Conservation (phyloP, 2,113 vertebrate species). For the Mobula hypostoma region DNA sequence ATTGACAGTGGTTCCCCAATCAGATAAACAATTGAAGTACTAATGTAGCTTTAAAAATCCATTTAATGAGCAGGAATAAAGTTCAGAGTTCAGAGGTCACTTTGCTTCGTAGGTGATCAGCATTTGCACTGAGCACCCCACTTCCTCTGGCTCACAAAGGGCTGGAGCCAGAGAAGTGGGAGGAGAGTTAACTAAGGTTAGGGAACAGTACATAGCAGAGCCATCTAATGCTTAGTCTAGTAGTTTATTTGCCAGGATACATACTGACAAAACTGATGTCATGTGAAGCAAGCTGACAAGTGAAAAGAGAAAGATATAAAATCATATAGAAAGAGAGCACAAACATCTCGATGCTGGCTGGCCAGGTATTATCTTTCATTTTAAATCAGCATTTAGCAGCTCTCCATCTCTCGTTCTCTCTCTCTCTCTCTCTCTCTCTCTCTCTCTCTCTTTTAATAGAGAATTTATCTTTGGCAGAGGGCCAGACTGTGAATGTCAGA, state of each 20-base stretch:
- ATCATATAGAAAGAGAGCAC: background rate
- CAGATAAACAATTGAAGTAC: background rate
- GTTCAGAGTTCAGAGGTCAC: background rate
- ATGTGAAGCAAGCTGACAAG: constrained; percentile 16
- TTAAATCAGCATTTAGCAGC: constrained; percentile 21
- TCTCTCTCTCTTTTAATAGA: constrained; percentile 9
- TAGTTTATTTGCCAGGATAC: background rate
- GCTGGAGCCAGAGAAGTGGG: background rate
- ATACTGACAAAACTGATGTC: constrained; percentile 22
- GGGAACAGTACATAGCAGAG: constrained; percentile 10
- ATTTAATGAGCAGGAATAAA: background rate
- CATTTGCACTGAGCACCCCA: background rate
- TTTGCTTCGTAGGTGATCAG: background rate
- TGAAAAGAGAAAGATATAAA: background rate
- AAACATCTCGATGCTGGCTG: background rate
- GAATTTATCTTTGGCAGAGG: constrained; percentile 16
- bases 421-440: constrained; percentile 7
- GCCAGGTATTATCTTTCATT: constrained; percentile 32
- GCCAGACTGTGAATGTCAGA: constrained; percentile 25
- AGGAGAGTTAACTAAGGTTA: constrained; percentile 34
- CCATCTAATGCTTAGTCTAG: background rate
- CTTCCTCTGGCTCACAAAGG: background rate
- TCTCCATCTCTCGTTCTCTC: background rate
- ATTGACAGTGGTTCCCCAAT: background rate
- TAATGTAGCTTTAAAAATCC: constrained; percentile 34